Percentiles rank a stretch among this genome's conserved stretches.
Evolutionary conservation across 2,888 invertebrate genomes (phyloP).

Genomic region (Melikaiella ostensackeni): DNA sequence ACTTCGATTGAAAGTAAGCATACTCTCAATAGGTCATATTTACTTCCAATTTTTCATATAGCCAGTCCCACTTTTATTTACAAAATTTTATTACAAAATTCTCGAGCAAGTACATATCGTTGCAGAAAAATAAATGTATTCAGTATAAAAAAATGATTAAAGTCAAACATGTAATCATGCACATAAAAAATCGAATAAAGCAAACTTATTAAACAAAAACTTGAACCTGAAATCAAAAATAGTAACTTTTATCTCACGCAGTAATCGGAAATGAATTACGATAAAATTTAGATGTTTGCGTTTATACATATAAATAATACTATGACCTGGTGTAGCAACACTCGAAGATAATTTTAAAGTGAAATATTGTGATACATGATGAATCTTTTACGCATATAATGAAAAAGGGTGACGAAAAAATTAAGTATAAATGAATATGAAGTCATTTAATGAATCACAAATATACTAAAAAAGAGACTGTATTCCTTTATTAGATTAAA

Average conservation of each 20-base stretch:
- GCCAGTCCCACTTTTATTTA: not conserved
- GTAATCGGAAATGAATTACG: not conserved
- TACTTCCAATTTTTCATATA: not conserved
- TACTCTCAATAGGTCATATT: not conserved
- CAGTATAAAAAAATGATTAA: not conserved
- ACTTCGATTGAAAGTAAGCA: not conserved
- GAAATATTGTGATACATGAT: not conserved
- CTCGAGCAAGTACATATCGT: not conserved
- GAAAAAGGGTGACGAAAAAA: too few relatives aligned
- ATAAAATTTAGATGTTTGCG: not conserved
- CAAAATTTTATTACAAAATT: not conserved
- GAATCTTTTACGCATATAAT: not conserved
- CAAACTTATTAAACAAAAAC: not conserved
- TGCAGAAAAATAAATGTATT: not conserved
- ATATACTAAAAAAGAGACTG: not conserved
- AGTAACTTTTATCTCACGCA: too few relatives aligned
- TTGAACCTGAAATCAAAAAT: not conserved
- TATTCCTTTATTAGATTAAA: not conserved
- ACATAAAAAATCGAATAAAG: not conserved
- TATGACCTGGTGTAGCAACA: not conserved
- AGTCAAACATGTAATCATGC: not conserved
- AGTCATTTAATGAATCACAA: not conserved
- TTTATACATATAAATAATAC: not conserved
- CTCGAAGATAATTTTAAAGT: not conserved
- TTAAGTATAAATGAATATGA: too few relatives aligned